These are phyloP conservation scores for Chrysaora quinquecirrha DNA, from an alignment of 30 jellyfish, hydroid and myxozoan species.

Conservation along the genomic window DNA sequence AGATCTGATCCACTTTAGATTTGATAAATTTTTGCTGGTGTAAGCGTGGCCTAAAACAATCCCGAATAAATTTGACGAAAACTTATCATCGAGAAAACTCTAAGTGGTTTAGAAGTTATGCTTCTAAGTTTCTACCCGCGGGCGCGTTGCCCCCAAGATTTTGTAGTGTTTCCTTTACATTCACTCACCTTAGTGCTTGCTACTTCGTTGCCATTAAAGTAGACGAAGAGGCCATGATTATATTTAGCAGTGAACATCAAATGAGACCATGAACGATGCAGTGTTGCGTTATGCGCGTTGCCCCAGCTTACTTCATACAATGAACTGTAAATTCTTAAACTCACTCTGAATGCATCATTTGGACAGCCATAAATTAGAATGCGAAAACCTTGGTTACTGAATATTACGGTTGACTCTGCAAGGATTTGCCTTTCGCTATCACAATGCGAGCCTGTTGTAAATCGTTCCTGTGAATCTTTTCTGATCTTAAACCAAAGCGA, in stretches of 20 bases:
- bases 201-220: not conserved
- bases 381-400: not conserved
- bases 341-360: conserved; percentile 7
- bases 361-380: not conserved
- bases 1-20: too few relatives aligned
- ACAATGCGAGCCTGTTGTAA: not conserved
- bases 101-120: too few relatives aligned
- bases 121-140: too few relatives aligned
- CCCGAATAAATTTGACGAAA: too few relatives aligned
- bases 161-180: too few relatives aligned
- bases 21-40: too few relatives aligned
- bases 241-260: not conserved
- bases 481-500: not conserved
- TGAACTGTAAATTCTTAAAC: not conserved
- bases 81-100: too few relatives aligned
- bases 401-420: not conserved
- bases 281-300: not conserved
- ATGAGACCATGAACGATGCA: conserved; percentile 1
- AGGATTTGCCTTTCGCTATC: not conserved
- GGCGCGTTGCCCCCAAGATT: too few relatives aligned
- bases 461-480: not conserved
- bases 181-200: not conserved
- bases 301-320: not conserved
- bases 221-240: not conserved
- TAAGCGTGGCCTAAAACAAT: too few relatives aligned